Evolutionary conservation across 2,888 invertebrate species (phyloP).

Genomic region (Malthinus seriepunctatus): DNA sequence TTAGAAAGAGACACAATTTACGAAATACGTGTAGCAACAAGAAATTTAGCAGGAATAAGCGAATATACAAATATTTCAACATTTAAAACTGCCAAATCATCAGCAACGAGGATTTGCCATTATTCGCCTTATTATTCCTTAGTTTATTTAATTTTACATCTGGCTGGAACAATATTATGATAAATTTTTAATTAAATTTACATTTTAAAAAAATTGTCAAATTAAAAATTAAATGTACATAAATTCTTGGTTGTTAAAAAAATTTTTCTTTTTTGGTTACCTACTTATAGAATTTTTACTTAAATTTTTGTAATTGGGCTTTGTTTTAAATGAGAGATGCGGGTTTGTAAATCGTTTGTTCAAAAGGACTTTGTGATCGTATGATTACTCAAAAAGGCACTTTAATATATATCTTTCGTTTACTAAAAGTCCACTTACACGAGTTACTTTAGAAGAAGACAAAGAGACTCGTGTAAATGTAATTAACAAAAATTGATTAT

Average conservation of each 20-base stretch:
- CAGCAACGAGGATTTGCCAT: slow-evolving; percentile 19
- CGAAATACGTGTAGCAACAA: slow-evolving; percentile 59
- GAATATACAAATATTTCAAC: slow-evolving; percentile 44
- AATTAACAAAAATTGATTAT: no score
- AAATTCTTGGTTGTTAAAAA: background rate
- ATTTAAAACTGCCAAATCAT: slow-evolving; percentile 41
- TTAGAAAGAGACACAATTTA: slow-evolving; percentile 58
- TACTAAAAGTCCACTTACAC: no score
- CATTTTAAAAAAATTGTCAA: slow-evolving; percentile 1
- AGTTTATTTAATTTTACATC: slow-evolving; percentile 11
- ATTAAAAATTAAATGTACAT: background rate
- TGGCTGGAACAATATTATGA: slow-evolving; percentile 18
- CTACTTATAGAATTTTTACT: no score
- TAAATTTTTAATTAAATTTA: slow-evolving; percentile 14
- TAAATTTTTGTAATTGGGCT: no score
- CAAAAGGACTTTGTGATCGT: no score
- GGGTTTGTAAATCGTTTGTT: no score
- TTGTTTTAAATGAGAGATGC: no score
- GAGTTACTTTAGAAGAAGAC: no score
- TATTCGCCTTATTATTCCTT: slow-evolving; percentile 1
- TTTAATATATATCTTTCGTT: no score
- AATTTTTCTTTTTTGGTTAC: background rate
- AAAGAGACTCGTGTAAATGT: no score
- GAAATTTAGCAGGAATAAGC: slow-evolving; percentile 60
- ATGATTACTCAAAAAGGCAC: no score